These are phyloP conservation scores for Malurus splendens DNA, from an alignment of 2,797 vertebrate species.

Conservation along the genomic window DNA sequence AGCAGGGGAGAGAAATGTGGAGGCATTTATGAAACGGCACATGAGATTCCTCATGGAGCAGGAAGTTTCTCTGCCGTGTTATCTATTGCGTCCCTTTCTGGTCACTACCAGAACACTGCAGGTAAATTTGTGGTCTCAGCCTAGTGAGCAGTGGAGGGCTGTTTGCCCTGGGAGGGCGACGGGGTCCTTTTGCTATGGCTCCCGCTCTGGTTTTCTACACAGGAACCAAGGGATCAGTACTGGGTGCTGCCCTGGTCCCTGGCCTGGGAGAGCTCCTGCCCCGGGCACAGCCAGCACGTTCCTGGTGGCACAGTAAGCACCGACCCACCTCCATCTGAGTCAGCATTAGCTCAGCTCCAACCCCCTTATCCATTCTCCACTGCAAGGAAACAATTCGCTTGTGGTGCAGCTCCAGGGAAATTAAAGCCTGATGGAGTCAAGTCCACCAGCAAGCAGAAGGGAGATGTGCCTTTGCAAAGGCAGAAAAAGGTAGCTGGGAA, in stretches of 20 bases:
- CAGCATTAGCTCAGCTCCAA: background rate
- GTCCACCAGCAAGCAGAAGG: background rate
- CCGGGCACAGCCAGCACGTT: rapidly evolving
- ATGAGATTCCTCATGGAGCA: background rate
- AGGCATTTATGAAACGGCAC: background rate
- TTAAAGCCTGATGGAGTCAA: background rate
- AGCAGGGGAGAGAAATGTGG: background rate
- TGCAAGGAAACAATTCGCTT: background rate
- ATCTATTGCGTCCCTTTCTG: background rate
- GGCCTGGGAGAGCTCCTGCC: background rate
- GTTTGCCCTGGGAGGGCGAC: rapidly evolving
- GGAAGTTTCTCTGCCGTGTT: background rate
- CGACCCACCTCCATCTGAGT: background rate
- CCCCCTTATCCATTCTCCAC: background rate
- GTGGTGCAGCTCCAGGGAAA: background rate
- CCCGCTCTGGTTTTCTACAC: background rate
- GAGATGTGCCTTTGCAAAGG: background rate
- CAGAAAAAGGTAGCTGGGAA: background rate
- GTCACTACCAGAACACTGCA: background rate
- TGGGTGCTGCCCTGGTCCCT: background rate
- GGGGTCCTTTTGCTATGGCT: background rate
- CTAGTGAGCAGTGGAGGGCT: background rate
- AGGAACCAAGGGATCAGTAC: background rate
- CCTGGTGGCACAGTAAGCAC: background rate
- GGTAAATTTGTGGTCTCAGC: background rate